Conservation (phyloP, 2,888 invertebrate species). For the Cremastinae sp. region DNA sequence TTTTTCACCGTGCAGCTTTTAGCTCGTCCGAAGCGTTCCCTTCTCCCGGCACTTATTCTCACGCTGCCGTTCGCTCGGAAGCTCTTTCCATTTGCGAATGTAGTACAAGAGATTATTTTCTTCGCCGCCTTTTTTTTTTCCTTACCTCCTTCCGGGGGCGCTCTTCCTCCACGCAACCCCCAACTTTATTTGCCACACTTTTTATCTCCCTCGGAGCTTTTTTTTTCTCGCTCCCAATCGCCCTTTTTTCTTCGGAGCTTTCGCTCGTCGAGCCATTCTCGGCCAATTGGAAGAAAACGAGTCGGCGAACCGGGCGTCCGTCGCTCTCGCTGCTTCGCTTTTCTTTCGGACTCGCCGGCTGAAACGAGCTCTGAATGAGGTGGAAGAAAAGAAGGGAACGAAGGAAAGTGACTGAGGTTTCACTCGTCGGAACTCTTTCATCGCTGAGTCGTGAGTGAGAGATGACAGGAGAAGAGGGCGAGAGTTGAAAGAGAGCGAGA, state of each 20-base stretch:
- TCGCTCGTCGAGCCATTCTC: constrained; percentile 64
- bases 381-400: constrained; percentile 30
- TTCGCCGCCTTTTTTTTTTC: constrained; percentile 12
- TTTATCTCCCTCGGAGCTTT: constrained; percentile 20
- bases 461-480: constrained; percentile 10
- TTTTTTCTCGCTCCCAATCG: constrained; percentile 10
- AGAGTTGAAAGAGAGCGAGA: constrained; percentile 12
- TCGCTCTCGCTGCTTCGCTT: constrained; percentile 52
- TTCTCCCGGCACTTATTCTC: constrained; percentile 48
- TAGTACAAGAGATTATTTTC: constrained; percentile 11
- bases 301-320: constrained; percentile 34
- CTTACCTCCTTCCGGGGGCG: constrained; percentile 50
- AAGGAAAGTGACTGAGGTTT: constrained; percentile 65
- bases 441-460: constrained; percentile 62
- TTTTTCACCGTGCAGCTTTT: constrained; percentile 23
- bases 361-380: constrained; percentile 60
- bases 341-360: constrained; percentile 27
- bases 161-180: constrained; percentile 26
- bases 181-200: constrained; percentile 41
- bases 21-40: constrained; percentile 29
- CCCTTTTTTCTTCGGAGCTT: constrained; percentile 19
- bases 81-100: constrained; percentile 14
- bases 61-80: constrained; percentile 35
- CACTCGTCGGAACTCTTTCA: constrained; percentile 66
- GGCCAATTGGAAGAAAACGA: constrained; percentile 66